A percentile compares a stretch with the other conserved stretches of the same genome.
phyloP scores from a whole-genome alignment of 2,888 invertebrate genomes.

The Gasteruption jaculator region DNA sequence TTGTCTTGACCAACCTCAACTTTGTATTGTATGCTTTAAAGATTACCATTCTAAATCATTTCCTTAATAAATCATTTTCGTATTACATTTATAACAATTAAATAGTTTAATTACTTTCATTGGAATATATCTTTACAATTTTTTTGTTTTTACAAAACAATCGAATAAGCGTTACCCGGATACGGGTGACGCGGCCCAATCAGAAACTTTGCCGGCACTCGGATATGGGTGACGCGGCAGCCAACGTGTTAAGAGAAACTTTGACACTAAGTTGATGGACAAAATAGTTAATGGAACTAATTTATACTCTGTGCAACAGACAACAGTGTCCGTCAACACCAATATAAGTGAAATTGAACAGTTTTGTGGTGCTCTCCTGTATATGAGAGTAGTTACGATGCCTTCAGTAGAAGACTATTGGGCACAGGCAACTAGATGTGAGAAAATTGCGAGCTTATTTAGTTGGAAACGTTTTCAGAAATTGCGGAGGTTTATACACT shows the following conservation, averaged over 20 bases:
- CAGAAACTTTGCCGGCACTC: slow-evolving; percentile 14
- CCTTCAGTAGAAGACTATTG: background rate
- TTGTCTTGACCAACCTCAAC: background rate
- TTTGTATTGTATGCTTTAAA: background rate
- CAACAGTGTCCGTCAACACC: background rate
- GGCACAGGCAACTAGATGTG: background rate
- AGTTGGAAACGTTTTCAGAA: background rate
- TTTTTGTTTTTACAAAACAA: too few relatives aligned
- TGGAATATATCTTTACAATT: too few relatives aligned
- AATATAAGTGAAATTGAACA: background rate
- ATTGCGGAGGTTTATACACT: slow-evolving; percentile 17
- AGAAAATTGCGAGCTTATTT: slow-evolving; percentile 4
- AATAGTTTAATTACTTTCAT: too few relatives aligned
- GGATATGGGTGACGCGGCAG: slow-evolving; percentile 15
- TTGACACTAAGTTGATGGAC: background rate
- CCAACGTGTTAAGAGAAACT: too few relatives aligned
- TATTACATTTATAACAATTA: too few relatives aligned
- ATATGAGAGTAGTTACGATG: background rate
- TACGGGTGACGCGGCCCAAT: too few relatives aligned
- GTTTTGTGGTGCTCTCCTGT: background rate
- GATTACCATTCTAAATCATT: background rate
- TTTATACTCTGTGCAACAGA: slow-evolving; percentile 1
- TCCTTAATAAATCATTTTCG: slow-evolving; percentile 1
- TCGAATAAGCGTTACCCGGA: too few relatives aligned
- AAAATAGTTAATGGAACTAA: background rate